Conservation (phyloP, 2,113 vertebrate genomes). For the Rattus rattus region DNA sequence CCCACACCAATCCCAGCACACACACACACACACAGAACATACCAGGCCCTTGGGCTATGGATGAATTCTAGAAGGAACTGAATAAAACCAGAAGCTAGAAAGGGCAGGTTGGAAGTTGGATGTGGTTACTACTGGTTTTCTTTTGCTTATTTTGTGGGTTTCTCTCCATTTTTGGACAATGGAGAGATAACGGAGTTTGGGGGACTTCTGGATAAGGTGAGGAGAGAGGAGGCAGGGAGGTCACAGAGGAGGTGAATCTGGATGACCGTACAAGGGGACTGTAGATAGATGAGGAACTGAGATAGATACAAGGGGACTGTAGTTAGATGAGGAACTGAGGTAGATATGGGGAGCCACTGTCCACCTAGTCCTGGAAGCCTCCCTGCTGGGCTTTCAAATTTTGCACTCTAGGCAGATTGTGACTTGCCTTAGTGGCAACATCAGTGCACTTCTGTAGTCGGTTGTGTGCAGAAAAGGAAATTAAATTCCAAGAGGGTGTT, state of each 20-base stretch:
- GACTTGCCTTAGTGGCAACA: conserved; percentile 34
- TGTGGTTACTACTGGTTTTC: neutral
- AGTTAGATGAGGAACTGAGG: neutral
- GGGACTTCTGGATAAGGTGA: neutral
- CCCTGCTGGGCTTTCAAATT: conserved; percentile 50
- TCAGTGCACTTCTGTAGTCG: conserved; percentile 64
- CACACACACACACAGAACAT: neutral
- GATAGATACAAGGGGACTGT: neutral
- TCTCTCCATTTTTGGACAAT: neutral
- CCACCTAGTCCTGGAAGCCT: neutral
- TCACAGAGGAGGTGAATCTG: neutral
- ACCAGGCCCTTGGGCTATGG: neutral
- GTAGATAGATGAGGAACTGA: neutral
- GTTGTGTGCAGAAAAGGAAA: conserved; percentile 62
- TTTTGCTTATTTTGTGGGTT: neutral
- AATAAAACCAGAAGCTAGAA: neutral
- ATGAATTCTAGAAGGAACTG: neutral
- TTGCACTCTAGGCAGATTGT: conserved; percentile 55
- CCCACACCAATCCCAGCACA: too few species aligned
- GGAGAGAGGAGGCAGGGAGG: neutral
- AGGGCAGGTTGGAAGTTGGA: neutral
- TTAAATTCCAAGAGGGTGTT: conserved; percentile 73
- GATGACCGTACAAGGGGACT: neutral
- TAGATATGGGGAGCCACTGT: neutral
- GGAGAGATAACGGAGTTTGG: neutral